Conservation (phyloP, 2,888 invertebrate genomes). For the Tetragonisca angustula region DNA sequence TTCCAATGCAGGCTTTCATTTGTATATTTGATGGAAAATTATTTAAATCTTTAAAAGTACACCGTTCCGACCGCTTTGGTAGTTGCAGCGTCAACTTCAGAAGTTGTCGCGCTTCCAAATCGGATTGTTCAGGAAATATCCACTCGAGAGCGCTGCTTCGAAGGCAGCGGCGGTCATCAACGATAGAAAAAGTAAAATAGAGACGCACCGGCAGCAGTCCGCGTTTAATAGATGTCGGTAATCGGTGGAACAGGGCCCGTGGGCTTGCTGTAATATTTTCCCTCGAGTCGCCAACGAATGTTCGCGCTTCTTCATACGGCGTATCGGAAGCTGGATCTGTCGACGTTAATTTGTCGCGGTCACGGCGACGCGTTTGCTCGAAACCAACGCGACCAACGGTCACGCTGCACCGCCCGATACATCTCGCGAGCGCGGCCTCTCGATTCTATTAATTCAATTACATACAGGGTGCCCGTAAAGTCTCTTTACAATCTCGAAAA, state of each 20-base stretch:
- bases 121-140: too few relatives aligned
- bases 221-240: constrained; percentile 56
- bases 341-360: constrained; percentile 51
- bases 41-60: too few relatives aligned
- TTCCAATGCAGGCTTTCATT: too few relatives aligned
- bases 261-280: constrained; percentile 46
- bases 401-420: constrained; percentile 49
- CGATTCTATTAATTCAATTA: constrained; percentile 68
- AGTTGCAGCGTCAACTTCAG: too few relatives aligned
- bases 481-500: too few relatives aligned
- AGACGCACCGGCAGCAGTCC: constrained; percentile 1
- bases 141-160: too few relatives aligned
- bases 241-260: constrained; percentile 46
- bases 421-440: constrained; percentile 45
- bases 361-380: constrained; percentile 35
- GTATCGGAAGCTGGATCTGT: constrained; percentile 50
- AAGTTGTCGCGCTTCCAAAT: too few relatives aligned
- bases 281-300: constrained; percentile 32
- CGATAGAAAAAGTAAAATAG: background rate
- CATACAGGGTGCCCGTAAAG: too few relatives aligned
- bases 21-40: too few relatives aligned
- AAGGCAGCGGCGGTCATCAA: too few relatives aligned
- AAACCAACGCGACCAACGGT: background rate
- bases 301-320: constrained; percentile 47
- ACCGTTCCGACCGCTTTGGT: too few relatives aligned